These are phyloP conservation scores for Eumacrocentrus americanus DNA, from an alignment of 2,888 invertebrate species.

Conservation along the genomic window DNA sequence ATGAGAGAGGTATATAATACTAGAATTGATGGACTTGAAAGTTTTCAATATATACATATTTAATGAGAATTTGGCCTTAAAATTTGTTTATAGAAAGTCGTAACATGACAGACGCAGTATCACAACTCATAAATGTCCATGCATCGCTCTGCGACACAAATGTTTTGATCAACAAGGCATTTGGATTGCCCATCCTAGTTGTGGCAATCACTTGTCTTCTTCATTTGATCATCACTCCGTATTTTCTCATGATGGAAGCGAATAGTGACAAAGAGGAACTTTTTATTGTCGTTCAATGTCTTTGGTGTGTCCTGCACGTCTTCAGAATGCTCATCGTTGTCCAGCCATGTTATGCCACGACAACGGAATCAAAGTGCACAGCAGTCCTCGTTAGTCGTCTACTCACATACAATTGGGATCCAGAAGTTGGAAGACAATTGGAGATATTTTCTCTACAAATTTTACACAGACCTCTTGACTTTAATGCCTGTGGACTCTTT, in stretches of 20 bases:
- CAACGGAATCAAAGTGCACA: conserved; percentile 63
- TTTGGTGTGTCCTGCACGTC: conserved; percentile 67
- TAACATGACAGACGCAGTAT: conserved; percentile 57
- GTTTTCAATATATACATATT: background rate
- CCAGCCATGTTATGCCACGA: conserved; percentile 67
- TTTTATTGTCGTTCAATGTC: conserved; percentile 65
- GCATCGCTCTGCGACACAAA: conserved; percentile 65
- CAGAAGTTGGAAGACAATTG: conserved; percentile 62
- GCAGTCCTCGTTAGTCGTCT: conserved; percentile 64
- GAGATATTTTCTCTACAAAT: conserved; percentile 68
- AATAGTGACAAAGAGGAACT: conserved; percentile 62
- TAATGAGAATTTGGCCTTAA: background rate
- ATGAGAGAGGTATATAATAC: conserved; percentile 34
- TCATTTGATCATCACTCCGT: conserved; percentile 69
- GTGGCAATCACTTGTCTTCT: conserved; percentile 67
- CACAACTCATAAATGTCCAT: conserved; percentile 64
- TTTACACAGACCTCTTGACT: conserved; percentile 65
- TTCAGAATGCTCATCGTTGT: conserved; percentile 66
- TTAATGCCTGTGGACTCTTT: conserved; percentile 68
- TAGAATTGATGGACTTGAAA: background rate
- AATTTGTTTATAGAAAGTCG: conserved; percentile 37
- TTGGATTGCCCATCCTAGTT: conserved; percentile 65
- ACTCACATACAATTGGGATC: conserved; percentile 49
- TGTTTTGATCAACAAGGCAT: conserved; percentile 64
- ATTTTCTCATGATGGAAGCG: conserved; percentile 67